A percentile compares a stretch with the other conserved stretches of the same genome.
Conservation (phyloP, 2,113 vertebrate species). For the Python bivittatus region DNA sequence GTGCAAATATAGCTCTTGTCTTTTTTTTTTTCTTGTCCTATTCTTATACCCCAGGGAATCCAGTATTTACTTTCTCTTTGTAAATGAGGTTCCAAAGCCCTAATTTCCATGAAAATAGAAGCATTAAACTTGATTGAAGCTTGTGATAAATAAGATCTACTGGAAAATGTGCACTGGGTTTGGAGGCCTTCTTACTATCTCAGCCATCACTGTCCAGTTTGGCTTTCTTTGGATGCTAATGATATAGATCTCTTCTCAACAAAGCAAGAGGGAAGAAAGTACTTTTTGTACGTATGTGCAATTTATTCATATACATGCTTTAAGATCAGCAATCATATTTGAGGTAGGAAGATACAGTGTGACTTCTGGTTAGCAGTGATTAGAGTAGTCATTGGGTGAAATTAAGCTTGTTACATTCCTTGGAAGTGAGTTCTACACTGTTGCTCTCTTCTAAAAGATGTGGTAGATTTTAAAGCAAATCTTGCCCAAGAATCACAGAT, state of each 20-base stretch:
- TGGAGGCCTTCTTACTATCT: background rate
- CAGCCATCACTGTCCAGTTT: background rate
- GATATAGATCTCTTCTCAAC: background rate
- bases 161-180: background rate
- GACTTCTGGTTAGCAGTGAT: background rate
- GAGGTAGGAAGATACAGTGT: background rate
- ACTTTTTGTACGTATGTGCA: background rate
- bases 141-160: background rate
- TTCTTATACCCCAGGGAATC: background rate
- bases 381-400: background rate
- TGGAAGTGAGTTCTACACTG: background rate
- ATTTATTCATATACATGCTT: background rate
- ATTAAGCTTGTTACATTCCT: background rate
- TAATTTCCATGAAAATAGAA: conserved; percentile 15
- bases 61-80: conserved; percentile 9
- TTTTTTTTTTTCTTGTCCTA: background rate
- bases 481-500: background rate
- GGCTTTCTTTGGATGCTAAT: background rate
- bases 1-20: background rate
- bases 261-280: background rate
- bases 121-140: background rate
- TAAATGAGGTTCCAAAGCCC: background rate
- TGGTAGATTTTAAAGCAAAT: background rate
- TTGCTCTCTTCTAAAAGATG: background rate
- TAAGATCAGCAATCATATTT: background rate